Conservation (phyloP, 1,140 invertebrate genomes). For the Ephestia elutella region DNA sequence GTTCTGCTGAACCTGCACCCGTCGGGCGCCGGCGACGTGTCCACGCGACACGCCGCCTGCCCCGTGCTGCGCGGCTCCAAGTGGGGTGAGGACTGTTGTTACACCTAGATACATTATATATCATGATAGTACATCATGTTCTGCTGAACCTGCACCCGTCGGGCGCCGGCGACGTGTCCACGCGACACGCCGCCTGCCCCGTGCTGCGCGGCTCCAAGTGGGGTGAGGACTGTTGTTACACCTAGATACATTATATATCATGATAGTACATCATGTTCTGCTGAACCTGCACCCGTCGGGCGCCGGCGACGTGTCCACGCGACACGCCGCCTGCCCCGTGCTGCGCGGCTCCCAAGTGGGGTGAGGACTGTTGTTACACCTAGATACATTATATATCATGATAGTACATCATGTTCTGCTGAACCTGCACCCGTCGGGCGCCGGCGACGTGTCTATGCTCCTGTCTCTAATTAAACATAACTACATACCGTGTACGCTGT, state of each 20-base stretch:
- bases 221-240: conserved; percentile 78
- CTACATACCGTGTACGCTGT: too few relatives aligned
- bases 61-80: conserved; percentile 97
- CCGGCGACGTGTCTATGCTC: conserved; percentile 92
- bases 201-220: conserved; percentile 97
- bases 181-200: conserved; percentile 97
- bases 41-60: conserved; percentile 96
- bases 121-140: too few relatives aligned
- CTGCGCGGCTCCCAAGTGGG: conserved; percentile 97
- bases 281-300: conserved; percentile 94
- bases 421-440: conserved; percentile 93
- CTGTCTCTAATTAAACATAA: too few relatives aligned
- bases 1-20: conserved; percentile 95
- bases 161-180: conserved; percentile 94
- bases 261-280: too few relatives aligned
- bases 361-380: conserved; percentile 68
- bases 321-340: conserved; percentile 98
- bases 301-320: conserved; percentile 93
- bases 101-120: too few relatives aligned
- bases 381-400: too few relatives aligned
- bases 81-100: conserved; percentile 84
- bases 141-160: conserved; percentile 94
- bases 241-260: too few relatives aligned
- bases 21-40: conserved; percentile 94
- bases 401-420: too few relatives aligned